phyloP scores from a whole-genome alignment of 1,140 invertebrate genomes.

The Tribolium castaneum region DNA sequence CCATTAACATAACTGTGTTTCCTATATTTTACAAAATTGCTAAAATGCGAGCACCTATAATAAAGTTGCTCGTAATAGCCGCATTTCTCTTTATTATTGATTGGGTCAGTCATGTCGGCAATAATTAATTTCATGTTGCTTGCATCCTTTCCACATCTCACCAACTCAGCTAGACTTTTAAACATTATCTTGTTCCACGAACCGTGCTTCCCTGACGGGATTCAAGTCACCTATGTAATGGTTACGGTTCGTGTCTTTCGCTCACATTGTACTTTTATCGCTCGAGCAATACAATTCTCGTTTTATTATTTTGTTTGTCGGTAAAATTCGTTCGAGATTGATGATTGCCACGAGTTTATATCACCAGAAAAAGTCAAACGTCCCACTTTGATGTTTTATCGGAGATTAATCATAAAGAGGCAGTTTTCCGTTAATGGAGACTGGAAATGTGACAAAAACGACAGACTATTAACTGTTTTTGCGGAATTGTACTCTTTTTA shows the following conservation, averaged over 20 bases:
- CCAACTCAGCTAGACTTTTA: slow-evolving; percentile 1
- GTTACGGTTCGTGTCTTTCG: slow-evolving; percentile 14
- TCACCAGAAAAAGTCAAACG: too few relatives aligned
- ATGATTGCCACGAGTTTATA: neutral
- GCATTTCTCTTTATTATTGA: neutral
- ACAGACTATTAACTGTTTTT: neutral
- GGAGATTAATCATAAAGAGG: too few relatives aligned
- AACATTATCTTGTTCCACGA: slow-evolving; percentile 13
- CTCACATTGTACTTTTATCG: slow-evolving; percentile 28
- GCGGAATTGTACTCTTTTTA: neutral
- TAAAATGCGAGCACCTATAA: too few relatives aligned
- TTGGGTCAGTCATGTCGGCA: neutral
- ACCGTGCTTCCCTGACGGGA: slow-evolving; percentile 17
- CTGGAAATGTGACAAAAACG: neutral
- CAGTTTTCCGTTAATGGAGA: neutral
- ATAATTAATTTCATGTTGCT: neutral
- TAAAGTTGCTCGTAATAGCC: neutral
- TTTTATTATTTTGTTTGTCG: slow-evolving; percentile 21
- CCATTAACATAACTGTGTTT: neutral
- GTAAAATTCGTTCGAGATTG: neutral
- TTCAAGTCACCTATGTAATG: slow-evolving; percentile 15
- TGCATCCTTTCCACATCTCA: neutral
- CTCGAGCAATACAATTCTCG: neutral
- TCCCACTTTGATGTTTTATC: too few relatives aligned
- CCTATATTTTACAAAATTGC: neutral